phyloP scores from a whole-genome alignment of 2,888 invertebrate genomes.

The Myopa tessellatipennis region DNA sequence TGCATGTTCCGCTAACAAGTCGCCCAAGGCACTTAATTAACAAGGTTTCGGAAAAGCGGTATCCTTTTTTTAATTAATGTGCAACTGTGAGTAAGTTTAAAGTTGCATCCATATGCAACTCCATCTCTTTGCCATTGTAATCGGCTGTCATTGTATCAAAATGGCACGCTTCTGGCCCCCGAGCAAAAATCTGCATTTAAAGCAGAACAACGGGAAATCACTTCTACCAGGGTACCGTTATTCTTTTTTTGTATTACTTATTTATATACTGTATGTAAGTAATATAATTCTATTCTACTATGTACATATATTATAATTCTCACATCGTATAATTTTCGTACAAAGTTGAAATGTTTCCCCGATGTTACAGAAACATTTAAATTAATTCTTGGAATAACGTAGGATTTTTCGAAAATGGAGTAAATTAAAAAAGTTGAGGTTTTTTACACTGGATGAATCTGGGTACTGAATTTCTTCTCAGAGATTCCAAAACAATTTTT shows the following conservation, averaged over 20 bases:
- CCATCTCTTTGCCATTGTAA: neutral
- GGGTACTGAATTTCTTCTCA: too few relatives aligned
- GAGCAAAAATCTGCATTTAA: neutral
- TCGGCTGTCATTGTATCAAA: neutral
- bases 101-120: neutral
- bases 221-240: neutral
- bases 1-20: neutral
- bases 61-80: neutral
- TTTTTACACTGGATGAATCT: too few relatives aligned
- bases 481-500: too few relatives aligned
- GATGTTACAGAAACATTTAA: too few relatives aligned
- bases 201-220: neutral
- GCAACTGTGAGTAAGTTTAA: neutral
- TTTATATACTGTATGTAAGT: too few relatives aligned
- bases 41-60: neutral
- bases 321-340: too few relatives aligned
- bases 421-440: too few relatives aligned
- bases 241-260: neutral
- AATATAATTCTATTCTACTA: too few relatives aligned
- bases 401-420: too few relatives aligned
- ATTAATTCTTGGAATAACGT: too few relatives aligned
- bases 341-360: too few relatives aligned
- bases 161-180: neutral
- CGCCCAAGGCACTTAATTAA: constrained; percentile 24
- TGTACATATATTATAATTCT: too few relatives aligned